These are phyloP conservation scores for Eledone cirrhosa DNA, from an alignment of 2,888 invertebrate species.

Conservation along the genomic window DNA sequence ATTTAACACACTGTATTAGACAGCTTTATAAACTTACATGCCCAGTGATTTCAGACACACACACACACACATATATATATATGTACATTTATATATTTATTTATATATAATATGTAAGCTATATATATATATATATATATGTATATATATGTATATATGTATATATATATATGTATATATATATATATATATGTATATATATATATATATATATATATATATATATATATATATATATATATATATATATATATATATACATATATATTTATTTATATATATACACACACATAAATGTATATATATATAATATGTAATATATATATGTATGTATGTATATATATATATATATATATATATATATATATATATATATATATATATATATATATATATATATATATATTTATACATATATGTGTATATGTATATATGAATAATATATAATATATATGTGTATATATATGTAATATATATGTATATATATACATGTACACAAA, in stretches of 20 bases:
- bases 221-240: background rate
- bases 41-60: background rate
- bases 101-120: background rate
- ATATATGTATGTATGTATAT: too few relatives aligned
- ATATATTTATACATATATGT: background rate
- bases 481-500: too few relatives aligned
- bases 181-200: background rate
- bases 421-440: too few relatives aligned
- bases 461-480: too few relatives aligned
- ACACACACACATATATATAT: background rate
- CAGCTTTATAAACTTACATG: too few relatives aligned
- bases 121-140: background rate
- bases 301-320: slow-evolving; percentile 17
- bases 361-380: background rate
- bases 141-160: background rate
- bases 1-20: too few relatives aligned
- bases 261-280: background rate
- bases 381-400: background rate
- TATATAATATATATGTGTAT: too few relatives aligned
- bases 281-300: background rate
- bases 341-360: background rate
- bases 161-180: background rate
- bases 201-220: background rate
- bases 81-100: background rate
- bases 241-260: background rate